These are phyloP conservation scores for Rhabdornis inornatus DNA, from an alignment of 2,113 vertebrate species.

Conservation along the genomic window DNA sequence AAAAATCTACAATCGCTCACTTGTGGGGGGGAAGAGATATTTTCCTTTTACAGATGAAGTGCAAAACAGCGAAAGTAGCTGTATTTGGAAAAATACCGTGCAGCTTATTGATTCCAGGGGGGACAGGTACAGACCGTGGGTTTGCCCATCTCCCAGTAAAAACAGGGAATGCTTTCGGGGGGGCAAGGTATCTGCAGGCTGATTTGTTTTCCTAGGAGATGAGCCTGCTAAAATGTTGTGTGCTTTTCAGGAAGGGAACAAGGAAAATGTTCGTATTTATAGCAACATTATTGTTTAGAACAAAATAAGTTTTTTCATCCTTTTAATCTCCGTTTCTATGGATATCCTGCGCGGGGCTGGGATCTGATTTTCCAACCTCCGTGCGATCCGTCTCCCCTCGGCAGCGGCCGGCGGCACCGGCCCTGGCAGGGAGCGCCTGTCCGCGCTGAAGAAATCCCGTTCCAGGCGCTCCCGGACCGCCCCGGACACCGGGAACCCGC, in stretches of 20 bases:
- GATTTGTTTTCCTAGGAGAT: background rate
- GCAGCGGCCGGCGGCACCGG: background rate
- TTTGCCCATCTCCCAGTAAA: background rate
- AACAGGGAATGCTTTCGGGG: background rate
- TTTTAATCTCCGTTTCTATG: constrained; percentile 16
- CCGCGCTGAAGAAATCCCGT: background rate
- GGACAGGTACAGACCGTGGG: background rate
- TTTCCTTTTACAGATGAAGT: background rate
- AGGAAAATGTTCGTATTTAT: background rate
- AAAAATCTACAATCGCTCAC: background rate
- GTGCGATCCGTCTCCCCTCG: background rate
- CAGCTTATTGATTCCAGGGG: background rate
- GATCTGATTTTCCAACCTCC: background rate
- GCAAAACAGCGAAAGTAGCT: background rate
- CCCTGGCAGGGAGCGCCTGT: background rate
- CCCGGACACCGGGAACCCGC: background rate
- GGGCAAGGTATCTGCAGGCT: background rate
- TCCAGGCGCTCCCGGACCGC: background rate
- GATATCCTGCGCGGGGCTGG: background rate
- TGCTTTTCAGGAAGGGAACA: background rate
- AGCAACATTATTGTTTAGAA: constrained; percentile 24
- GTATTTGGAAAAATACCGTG: background rate
- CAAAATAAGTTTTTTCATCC: constrained; percentile 35
- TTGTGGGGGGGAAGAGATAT: background rate
- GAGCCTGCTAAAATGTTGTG: background rate